A percentile compares a stretch with the other conserved stretches of the same genome.
These are phyloP conservation scores for Madoqua kirkii DNA, from an alignment of 2,113 vertebrate species.

Conservation along the genomic window DNA sequence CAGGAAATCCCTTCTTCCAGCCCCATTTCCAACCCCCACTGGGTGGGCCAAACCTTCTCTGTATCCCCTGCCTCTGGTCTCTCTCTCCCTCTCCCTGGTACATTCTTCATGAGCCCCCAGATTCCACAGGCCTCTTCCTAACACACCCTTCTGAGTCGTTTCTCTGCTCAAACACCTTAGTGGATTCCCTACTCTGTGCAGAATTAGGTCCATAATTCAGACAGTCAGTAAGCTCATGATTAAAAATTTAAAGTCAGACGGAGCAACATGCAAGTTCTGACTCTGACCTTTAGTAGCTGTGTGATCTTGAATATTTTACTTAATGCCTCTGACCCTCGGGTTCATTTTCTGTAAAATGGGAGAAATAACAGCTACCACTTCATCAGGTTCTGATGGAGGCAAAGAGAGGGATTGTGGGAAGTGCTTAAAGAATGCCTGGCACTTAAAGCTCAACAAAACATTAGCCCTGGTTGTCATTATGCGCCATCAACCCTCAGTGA, in stretches of 20 bases:
- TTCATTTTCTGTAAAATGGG: background rate
- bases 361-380: background rate
- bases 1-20: background rate
- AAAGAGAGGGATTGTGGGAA: background rate
- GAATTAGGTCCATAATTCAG: background rate
- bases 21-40: background rate
- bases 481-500: background rate
- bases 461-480: background rate
- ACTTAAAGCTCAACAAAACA: background rate
- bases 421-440: background rate
- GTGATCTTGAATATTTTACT: background rate
- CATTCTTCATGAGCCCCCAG: background rate
- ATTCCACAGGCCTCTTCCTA: background rate
- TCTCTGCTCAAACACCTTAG: background rate
- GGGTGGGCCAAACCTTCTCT: background rate
- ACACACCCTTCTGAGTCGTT: background rate
- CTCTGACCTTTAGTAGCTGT: background rate
- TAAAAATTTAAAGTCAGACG: background rate
- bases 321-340: background rate
- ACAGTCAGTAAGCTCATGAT: background rate
- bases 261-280: background rate
- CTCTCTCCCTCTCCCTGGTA: background rate
- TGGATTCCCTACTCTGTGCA: background rate
- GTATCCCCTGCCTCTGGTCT: background rate
- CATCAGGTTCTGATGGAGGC: background rate